Evolutionary conservation across 1,140 invertebrate species (phyloP), one percentile per base, ranked within the genome.

Genomic region (Cotesia typhae): DNA sequence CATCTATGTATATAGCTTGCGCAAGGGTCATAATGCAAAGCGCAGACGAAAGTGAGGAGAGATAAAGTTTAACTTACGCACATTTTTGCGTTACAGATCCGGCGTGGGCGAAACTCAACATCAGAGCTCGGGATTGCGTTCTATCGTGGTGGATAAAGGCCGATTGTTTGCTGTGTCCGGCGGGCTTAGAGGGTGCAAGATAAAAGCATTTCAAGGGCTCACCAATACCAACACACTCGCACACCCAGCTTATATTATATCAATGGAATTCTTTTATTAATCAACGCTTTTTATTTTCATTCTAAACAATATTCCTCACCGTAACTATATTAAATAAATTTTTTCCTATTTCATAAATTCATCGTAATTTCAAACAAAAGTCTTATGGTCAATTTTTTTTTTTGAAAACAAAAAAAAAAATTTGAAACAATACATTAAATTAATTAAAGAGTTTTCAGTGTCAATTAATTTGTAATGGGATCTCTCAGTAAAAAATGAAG

Each of bases 201-300:
- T 38, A 37, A 36, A 57, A 17, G 55, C 20, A 55, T n/a, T 12
- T 47, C 3, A 52, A 17, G 53, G 64, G 64, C 35, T 63, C 53
- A 72, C 74, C 60, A 74, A 78, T 74, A 79, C 73, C 35, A 72
- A 75, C 74, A 78, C 41, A 6, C 6, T 10, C 41, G 41, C 10
- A 47, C 5, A 6, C 1, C 7, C 41, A 10, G 5, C 41, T 47
- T 5, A 9, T 47, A 75, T 75, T 76, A 79, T 75, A 28, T 75
- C 76, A 80, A 80, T 80, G 79, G 76, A 79, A 80, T 81, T 80
- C 79, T 81, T 81, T 80, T 79, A 81, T 81, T 81, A 81, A 81
- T 79, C 74, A 74, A 65, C 41, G 52, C 41, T 41, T 55, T 38
- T 60, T n/a, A 47, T 47, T 47, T 47, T 47, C 10, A 47, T 47